These are phyloP conservation scores for Ormia ochracea DNA, from an alignment of 2,888 invertebrate genomes.

Conservation along the genomic window DNA sequence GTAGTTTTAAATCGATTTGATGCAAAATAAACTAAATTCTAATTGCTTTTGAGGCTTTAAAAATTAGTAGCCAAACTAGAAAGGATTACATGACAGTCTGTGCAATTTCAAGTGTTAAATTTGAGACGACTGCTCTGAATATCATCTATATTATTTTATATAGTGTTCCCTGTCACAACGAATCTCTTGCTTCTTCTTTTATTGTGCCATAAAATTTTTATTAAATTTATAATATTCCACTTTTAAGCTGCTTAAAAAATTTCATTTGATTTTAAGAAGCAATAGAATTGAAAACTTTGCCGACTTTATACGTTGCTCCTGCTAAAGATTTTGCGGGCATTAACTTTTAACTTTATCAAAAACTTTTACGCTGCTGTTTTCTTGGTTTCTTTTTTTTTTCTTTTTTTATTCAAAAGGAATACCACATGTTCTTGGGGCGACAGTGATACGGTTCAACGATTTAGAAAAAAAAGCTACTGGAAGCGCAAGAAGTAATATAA, in stretches of 20 bases:
- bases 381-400: slow-evolving; percentile 2
- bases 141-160: background rate
- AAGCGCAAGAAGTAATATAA: slow-evolving; percentile 20
- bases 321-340: slow-evolving; percentile 48
- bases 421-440: slow-evolving; percentile 31
- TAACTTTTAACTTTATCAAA: slow-evolving; percentile 54
- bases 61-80: no score
- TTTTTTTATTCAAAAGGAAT: slow-evolving; percentile 19
- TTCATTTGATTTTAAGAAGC: slow-evolving; percentile 70
- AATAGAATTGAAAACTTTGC: slow-evolving; percentile 58
- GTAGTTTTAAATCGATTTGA: no score
- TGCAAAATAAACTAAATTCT: no score
- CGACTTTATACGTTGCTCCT: slow-evolving; percentile 22
- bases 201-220: background rate
- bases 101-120: no score
- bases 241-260: slow-evolving; percentile 44
- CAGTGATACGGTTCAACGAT: slow-evolving; percentile 45
- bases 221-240: slow-evolving; percentile 25
- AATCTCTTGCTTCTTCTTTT: no score
- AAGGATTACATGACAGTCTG: no score
- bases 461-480: background rate
- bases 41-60: no score
- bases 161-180: background rate
- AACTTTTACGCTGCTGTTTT: slow-evolving; percentile 36
- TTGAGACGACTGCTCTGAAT: no score